Conservation (phyloP, 2,797 vertebrate genomes). For the Spea hammondii region DNA sequence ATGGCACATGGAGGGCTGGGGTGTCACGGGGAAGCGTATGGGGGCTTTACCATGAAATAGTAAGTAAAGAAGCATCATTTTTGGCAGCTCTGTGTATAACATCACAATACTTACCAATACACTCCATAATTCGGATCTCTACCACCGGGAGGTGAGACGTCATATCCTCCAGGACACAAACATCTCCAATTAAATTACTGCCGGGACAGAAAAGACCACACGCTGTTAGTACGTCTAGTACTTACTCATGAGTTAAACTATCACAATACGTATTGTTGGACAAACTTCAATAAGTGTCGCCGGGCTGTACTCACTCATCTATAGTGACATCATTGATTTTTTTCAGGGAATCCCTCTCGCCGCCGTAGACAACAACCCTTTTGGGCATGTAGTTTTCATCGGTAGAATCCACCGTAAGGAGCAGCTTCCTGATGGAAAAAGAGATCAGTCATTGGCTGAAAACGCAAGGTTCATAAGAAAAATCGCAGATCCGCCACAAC, state of each 20-base stretch:
- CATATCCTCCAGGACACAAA: constrained; percentile 96
- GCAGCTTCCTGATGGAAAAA: constrained; percentile 77
- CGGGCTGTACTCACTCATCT: constrained; percentile 82
- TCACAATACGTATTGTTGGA: no score
- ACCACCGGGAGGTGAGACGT: constrained; percentile 86
- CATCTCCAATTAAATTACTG: constrained; percentile 91
- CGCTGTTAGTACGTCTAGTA: no score
- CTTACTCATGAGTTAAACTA: background rate
- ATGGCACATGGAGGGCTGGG: no score
- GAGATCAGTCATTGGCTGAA: background rate
- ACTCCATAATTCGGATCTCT: constrained; percentile 92
- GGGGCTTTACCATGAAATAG: no score
- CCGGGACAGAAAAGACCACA: background rate
- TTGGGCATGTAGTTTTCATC: constrained; percentile 99
- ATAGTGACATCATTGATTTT: constrained; percentile 88
- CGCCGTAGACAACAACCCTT: constrained; percentile 84
- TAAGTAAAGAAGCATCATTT: no score
- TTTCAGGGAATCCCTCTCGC: constrained; percentile 89
- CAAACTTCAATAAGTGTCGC: no score
- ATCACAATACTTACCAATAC: constrained; percentile 75
- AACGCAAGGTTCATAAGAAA: no score
- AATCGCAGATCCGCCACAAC: no score
- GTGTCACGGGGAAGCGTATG: no score
- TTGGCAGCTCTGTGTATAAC: no score
- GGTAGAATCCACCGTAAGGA: constrained; percentile 89